Base-by-base conservation (phyloP, 2,888 invertebrate species). In the Caenorhabditis imperialis region DNA sequence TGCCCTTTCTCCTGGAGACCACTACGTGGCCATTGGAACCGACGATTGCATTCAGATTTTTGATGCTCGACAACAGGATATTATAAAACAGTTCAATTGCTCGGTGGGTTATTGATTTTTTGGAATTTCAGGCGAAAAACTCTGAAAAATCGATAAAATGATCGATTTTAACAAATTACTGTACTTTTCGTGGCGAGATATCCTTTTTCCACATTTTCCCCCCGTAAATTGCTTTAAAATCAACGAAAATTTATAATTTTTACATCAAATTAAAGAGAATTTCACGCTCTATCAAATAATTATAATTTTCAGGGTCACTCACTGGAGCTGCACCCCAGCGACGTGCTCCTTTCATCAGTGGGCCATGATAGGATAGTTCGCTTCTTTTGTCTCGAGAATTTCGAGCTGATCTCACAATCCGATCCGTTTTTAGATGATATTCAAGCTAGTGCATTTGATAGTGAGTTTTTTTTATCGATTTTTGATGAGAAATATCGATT, bases 361-460 rank as follows among this genome's bases (percentile, higher is more conserved):
- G 75, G 75, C 14, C 60, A 65, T 22, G 75, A 76, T 51, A 57
- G 75, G 55, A 71, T 76, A 50, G 75, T 72, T 10, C 61, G 75
- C 12, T 76, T 76, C 25, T 76, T 70, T n/a, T 70, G 70, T 35
- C 35, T 76, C 4, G 71, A 71, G 27, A 35, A 48, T 14, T 63
- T 71, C 23, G 71, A 72, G n/a, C 16, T 70, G 44, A 72, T 76
- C 35, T 74, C 74, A n/a, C 74, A 74, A 42, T 74, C 74, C 0
- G 74, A 74, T 8, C 57, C 74, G n/a, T 74, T 74, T 54, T 37
- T 74, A 14, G 74, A 74, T 14, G 74, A 74, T 62, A 62, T 74
- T 54, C 74, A 74, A 58, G 74, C 69, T 7, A 54, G 54, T 12
- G 74, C 57, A 10, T 74, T 74, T 27, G 74, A 74, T 58, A 69